Percentiles rank a stretch among this genome's conserved stretches.
Conservation (phyloP, 1,140 invertebrate genomes). For the Batillaria attramentaria region DNA sequence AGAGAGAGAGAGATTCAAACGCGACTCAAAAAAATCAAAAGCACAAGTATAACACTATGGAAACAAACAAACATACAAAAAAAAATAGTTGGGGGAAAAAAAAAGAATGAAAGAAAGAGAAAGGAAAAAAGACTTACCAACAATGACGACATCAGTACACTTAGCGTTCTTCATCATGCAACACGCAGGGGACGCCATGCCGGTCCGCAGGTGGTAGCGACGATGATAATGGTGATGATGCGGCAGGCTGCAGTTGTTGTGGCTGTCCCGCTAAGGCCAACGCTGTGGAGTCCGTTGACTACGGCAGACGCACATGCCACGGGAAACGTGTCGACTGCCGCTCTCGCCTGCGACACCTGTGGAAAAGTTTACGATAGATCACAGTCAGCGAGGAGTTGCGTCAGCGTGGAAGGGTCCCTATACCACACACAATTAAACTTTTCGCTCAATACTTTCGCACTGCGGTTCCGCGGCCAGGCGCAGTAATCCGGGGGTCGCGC, state of each 20-base stretch:
- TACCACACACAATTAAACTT: too few relatives aligned
- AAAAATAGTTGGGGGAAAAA: not conserved
- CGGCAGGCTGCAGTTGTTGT: not conserved
- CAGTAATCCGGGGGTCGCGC: not conserved
- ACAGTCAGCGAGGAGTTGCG: too few relatives aligned
- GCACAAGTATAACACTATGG: not conserved
- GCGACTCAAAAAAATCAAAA: not conserved
- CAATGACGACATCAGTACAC: constrained; percentile 49
- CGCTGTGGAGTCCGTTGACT: not conserved
- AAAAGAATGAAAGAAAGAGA: not conserved
- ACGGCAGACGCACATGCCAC: not conserved
- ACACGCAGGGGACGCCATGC: not conserved
- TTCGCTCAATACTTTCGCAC: too few relatives aligned
- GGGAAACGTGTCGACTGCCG: not conserved
- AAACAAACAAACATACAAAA: not conserved
- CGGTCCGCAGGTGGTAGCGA: not conserved
- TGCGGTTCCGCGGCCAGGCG: too few relatives aligned
- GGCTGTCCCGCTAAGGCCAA: not conserved
- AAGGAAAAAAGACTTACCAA: constrained; percentile 41
- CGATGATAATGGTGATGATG: not conserved
- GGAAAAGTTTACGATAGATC: too few relatives aligned
- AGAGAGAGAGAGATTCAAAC: not conserved
- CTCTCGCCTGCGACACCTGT: not conserved
- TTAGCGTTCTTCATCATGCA: not conserved
- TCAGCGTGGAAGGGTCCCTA: too few relatives aligned